phyloP scores from a whole-genome alignment of 2,797 vertebrate genomes.

The Sebastes trivittatus region DNA sequence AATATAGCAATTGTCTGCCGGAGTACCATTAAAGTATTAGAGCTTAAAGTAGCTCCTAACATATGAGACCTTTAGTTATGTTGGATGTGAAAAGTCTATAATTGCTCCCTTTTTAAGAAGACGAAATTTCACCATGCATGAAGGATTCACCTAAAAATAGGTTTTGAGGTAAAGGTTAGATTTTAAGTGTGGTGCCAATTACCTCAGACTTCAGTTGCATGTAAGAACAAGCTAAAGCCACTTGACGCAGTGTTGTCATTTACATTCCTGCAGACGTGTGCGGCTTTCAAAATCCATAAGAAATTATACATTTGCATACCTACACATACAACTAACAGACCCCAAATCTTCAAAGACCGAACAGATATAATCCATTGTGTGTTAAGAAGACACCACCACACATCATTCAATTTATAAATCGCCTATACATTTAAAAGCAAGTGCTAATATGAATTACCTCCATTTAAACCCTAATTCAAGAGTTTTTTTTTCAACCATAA shows the following conservation, averaged over 20 bases:
- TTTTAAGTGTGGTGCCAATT: conserved; percentile 22
- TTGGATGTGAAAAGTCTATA: conserved; percentile 22
- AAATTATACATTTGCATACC: neutral
- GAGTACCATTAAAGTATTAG: conserved; percentile 13
- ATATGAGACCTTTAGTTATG: conserved; percentile 29
- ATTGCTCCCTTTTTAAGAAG: conserved; percentile 35
- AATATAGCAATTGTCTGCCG: conserved; percentile 3
- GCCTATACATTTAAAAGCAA: neutral
- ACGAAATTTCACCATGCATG: conserved; percentile 32
- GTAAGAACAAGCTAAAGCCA: conserved; percentile 27
- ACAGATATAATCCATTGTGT: neutral
- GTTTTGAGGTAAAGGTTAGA: conserved; percentile 25
- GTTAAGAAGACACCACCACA: neutral
- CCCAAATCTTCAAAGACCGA: neutral
- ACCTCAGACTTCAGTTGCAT: conserved; percentile 17
- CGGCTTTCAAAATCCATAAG: neutral
- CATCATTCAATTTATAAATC: neutral
- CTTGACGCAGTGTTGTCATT: conserved; percentile 22
- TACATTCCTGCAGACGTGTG: conserved; percentile 26
- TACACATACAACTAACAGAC: neutral
- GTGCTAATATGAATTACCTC: neutral
- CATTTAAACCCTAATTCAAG: neutral
- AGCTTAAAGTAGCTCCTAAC: neutral
- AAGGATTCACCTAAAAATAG: conserved; percentile 45
- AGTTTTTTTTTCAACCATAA: neutral